Conservation (phyloP, 1,140 invertebrate species). For the Cotesia typhae region DNA sequence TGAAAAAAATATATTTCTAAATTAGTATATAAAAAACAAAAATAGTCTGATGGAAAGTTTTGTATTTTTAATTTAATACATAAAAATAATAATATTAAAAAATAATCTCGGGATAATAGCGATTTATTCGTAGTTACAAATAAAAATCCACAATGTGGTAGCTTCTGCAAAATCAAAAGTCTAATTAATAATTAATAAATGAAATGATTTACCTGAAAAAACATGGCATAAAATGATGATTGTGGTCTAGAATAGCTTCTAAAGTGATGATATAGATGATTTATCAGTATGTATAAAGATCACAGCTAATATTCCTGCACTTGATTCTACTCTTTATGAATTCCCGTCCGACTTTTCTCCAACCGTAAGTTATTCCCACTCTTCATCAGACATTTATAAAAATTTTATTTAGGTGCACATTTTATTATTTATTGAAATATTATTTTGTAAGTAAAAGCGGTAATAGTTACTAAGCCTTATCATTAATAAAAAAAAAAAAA, state of each 20-base stretch:
- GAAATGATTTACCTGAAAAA: neutral
- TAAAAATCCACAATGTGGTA: neutral
- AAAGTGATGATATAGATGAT: neutral
- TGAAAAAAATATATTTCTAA: neutral
- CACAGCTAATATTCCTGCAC: slow-evolving; percentile 21
- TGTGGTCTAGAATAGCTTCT: neutral
- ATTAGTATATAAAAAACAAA: neutral
- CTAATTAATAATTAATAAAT: too few species aligned
- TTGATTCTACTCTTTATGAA: slow-evolving; percentile 9
- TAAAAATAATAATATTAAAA: neutral
- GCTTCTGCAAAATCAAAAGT: neutral
- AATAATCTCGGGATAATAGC: neutral
- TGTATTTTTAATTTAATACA: neutral
- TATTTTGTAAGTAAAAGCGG: neutral
- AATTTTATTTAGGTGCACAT: neutral
- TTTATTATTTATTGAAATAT: neutral
- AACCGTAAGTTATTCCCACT: slow-evolving; percentile 15
- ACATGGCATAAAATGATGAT: slow-evolving; percentile 14
- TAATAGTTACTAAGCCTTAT: too few species aligned
- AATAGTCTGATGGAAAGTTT: slow-evolving; percentile 4
- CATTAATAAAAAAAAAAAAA: too few species aligned
- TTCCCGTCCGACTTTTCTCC: slow-evolving; percentile 15
- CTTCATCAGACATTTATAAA: slow-evolving; percentile 8
- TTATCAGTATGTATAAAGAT: slow-evolving; percentile 2
- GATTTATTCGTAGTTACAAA: slow-evolving; percentile 8